Percentiles rank a stretch among this genome's conserved stretches.
Conservation (phyloP, 2,113 vertebrate species). For the Plectropomus leopardus region DNA sequence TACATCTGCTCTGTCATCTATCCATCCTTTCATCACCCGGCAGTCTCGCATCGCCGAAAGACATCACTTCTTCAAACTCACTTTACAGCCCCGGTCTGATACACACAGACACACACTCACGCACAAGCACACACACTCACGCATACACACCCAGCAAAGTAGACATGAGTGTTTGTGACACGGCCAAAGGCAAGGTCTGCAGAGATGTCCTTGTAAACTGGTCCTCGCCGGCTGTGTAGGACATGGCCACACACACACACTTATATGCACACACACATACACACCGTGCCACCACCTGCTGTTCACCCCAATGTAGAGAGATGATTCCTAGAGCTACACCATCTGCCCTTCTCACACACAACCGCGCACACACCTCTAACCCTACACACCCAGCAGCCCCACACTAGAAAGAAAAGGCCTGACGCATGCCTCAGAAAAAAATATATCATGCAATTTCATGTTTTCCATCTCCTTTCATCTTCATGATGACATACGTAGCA, state of each 20-base stretch:
- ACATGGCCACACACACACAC: constrained; percentile 25
- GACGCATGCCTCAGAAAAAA: not conserved
- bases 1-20: constrained; percentile 35
- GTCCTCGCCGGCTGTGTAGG: constrained; percentile 45
- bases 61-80: constrained; percentile 28
- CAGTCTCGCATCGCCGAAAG: constrained; percentile 13
- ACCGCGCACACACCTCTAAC: constrained; percentile 23
- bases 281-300: constrained; percentile 67
- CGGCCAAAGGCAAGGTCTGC: constrained; percentile 74
- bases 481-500: not conserved
- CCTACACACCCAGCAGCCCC: not conserved
- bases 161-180: constrained; percentile 74
- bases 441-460: not conserved
- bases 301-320: constrained; percentile 64
- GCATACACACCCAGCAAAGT: not conserved
- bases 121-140: not conserved
- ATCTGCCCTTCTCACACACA: constrained; percentile 72
- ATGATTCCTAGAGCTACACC: constrained; percentile 74
- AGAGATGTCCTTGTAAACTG: constrained; percentile 74
- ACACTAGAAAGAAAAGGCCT: not conserved
- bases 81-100: not conserved
- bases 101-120: constrained; percentile 9
- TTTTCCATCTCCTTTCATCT: not conserved
- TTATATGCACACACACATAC: constrained; percentile 19
- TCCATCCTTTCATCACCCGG: constrained; percentile 40